Base-by-base conservation (phyloP, 2,797 vertebrate genomes). In the Lacerta viridis region DNA sequence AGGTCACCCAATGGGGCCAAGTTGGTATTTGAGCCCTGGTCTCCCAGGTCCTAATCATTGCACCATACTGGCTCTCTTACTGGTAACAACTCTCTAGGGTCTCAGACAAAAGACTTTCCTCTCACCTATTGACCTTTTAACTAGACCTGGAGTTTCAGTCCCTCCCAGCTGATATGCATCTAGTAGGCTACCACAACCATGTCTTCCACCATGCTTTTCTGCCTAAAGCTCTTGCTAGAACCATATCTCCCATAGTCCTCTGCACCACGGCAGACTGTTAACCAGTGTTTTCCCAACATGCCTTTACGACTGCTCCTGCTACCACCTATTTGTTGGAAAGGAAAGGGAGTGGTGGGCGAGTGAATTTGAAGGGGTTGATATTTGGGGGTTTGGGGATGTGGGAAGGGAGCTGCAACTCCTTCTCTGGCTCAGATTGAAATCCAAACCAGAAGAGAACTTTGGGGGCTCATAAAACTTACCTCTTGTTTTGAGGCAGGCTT, bases 401-500 rank as follows among this genome's bases (percentile, higher is more conserved):
- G 25, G 59, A 15, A 10, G 23, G 33, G 61, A 39, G 55, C 83
- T 39, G 33, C 10, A 13, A 76, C 59, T 20, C 27, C 55, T 84
- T 84, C 50, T 85, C 72, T 61, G 29, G 72, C 55, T 85, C 27
- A 76, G 39, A 29, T 11, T 84, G 55, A 84, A 75, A 84, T 75
- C 25, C 25, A 27, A 39, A 3, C 50, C 15, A 75, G 25, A 61
- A 4, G 64, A 77, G 27, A 33, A 61, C 29, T n/a, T 41, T 33
- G 8, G 29, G 29, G 69, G 1, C 69, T 71, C n/a, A n/a, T 15
- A 71, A 71, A 71, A 23, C 61, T 7, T 64, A 23, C 61, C 18
- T 64, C 61, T 64, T 64, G 61, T 18, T 64, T 64, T 64, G 61
- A 64, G 61, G 29, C 69, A 71, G 69, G 11, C 46, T 79, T 59